phyloP scores from a whole-genome alignment of 2,113 vertebrate genomes.

The Chionis minor region DNA sequence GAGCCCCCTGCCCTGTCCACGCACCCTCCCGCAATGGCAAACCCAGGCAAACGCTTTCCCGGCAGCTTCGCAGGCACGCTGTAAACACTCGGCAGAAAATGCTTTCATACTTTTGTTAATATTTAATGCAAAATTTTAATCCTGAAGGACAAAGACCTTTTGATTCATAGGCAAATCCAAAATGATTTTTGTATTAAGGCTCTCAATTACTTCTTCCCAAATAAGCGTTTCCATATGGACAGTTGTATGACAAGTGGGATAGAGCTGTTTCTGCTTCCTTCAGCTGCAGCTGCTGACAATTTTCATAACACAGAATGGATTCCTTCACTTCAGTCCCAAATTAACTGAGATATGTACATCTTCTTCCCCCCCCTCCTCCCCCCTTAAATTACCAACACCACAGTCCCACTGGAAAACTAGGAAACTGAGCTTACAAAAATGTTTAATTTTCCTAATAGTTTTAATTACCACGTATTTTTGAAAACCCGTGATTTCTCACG shows the following conservation, averaged over 20 bases:
- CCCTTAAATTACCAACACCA: background rate
- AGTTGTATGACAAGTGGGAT: slow-evolving; percentile 21
- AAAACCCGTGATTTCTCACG: background rate
- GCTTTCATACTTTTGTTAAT: slow-evolving; percentile 32
- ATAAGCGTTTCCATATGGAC: slow-evolving; percentile 39
- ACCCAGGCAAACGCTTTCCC: background rate
- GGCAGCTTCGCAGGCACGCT: background rate
- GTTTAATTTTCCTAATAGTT: slow-evolving; percentile 43
- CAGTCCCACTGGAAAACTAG: background rate
- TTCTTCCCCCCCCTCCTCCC: background rate
- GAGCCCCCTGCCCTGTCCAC: background rate
- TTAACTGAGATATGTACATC: background rate
- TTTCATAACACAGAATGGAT: slow-evolving; percentile 40
- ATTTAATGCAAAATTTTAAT: slow-evolving; percentile 12
- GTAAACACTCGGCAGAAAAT: slow-evolving; percentile 25
- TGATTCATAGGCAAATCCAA: background rate
- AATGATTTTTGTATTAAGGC: slow-evolving; percentile 33
- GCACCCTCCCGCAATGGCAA: background rate
- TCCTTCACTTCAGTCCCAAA: slow-evolving; percentile 6
- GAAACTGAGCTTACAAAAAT: slow-evolving; percentile 4
- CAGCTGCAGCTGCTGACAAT: slow-evolving; percentile 21
- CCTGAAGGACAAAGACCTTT: slow-evolving; percentile 15
- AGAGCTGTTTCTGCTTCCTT: slow-evolving; percentile 23
- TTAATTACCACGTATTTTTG: slow-evolving; percentile 41
- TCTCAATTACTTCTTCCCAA: slow-evolving; percentile 26